phyloP scores from a whole-genome alignment of 2,888 invertebrate genomes.

The Lasioglossum lativentre region DNA sequence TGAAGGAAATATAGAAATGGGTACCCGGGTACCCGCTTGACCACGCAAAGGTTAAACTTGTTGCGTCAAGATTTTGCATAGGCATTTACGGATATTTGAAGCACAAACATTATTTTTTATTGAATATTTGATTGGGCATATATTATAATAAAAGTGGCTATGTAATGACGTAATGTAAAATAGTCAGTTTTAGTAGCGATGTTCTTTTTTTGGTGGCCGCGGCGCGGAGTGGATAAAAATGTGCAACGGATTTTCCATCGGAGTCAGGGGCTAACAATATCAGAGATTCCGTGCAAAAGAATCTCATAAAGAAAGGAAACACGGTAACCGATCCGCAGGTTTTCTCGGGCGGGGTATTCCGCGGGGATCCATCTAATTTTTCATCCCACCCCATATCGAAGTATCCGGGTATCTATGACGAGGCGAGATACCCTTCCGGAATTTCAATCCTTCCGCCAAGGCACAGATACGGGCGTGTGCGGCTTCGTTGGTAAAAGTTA shows the following conservation, averaged over 20 bases:
- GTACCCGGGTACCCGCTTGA: no score
- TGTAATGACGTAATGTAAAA: no score
- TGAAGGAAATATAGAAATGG: no score
- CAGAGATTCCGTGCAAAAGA: background rate
- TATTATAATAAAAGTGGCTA: no score
- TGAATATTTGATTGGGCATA: no score
- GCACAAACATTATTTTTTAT: no score
- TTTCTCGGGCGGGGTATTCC: conserved; percentile 27
- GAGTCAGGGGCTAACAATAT: background rate
- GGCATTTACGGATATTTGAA: background rate
- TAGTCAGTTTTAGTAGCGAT: no score
- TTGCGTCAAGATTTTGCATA: background rate
- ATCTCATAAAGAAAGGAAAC: background rate
- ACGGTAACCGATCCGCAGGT: conserved; percentile 5
- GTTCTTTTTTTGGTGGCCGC: background rate
- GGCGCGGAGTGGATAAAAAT: background rate
- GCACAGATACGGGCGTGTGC: conserved; percentile 15
- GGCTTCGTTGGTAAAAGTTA: conserved; percentile 25
- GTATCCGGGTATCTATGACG: conserved; percentile 22
- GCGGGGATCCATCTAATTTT: conserved; percentile 44
- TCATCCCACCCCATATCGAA: conserved; percentile 33
- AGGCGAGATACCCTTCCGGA: conserved; percentile 45
- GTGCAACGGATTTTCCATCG: background rate
- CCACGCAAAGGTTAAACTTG: background rate
- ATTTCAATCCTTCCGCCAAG: conserved; percentile 58